Conservation (phyloP, 2,113 vertebrate species). For the Azemiops feae region DNA sequence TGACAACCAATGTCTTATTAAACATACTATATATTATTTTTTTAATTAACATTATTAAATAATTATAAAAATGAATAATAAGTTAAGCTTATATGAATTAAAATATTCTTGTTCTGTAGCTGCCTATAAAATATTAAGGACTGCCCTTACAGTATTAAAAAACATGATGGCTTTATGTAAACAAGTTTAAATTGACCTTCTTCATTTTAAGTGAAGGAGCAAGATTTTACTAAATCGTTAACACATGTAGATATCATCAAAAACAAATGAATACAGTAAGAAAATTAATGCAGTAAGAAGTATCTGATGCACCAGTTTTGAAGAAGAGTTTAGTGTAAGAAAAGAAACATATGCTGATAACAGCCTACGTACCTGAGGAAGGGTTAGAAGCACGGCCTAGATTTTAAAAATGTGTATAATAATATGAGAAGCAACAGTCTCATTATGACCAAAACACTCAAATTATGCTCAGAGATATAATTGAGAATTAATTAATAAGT, state of each 20-base stretch:
- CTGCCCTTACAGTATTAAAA: neutral
- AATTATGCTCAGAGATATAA: neutral
- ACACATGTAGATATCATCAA: neutral
- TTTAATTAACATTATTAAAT: neutral
- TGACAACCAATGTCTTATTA: neutral
- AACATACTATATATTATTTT: neutral
- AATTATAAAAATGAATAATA: neutral
- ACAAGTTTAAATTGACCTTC: neutral
- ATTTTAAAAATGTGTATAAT: neutral
- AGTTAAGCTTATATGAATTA: neutral
- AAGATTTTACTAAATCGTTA: neutral
- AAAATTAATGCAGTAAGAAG: neutral
- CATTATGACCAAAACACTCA: neutral
- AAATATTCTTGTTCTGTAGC: neutral
- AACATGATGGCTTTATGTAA: neutral
- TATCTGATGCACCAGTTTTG: neutral
- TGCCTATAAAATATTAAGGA: neutral
- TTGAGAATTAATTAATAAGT: neutral
- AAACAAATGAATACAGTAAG: neutral
- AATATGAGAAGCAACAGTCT: neutral
- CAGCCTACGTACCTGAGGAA: neutral
- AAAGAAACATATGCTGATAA: neutral
- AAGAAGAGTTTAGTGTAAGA: neutral
- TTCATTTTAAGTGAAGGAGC: neutral
- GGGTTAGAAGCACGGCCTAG: slow-evolving; percentile 2